Conservation (phyloP, 1,140 invertebrate genomes). For the Drosophila nikananu region DNA sequence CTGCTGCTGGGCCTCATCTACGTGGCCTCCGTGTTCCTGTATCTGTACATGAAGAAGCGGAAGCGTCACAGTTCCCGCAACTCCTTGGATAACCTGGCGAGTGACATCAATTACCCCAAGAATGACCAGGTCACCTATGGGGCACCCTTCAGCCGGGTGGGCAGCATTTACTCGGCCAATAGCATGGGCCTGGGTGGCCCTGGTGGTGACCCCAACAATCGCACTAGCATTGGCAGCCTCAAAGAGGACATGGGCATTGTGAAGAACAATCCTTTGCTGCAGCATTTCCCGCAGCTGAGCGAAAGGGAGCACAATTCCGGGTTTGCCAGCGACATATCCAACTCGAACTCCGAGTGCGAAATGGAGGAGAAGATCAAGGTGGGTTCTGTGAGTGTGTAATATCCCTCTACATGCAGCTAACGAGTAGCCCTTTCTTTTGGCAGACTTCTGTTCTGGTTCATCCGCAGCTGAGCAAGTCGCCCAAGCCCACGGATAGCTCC, state of each 20-base stretch:
- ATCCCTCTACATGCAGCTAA: rapidly evolving
- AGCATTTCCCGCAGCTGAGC: conserved; percentile 87
- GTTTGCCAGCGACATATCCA: conserved; percentile 84
- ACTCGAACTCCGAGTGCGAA: conserved; percentile 84
- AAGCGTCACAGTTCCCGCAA: conserved; percentile 77
- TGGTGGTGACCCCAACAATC: conserved; percentile 59
- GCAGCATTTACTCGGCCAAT: conserved; percentile 75
- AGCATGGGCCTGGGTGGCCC: conserved; percentile 65
- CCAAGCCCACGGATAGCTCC: conserved; percentile 44
- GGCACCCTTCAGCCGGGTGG: conserved; percentile 70
- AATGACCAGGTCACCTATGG: conserved; percentile 84
- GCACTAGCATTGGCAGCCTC: conserved; percentile 65
- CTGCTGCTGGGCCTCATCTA: conserved; percentile 93
- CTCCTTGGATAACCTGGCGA: conserved; percentile 67
- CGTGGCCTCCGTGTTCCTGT: conserved; percentile 92
- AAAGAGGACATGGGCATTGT: conserved; percentile 87
- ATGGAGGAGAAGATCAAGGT: conserved; percentile 82
- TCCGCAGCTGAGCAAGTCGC: conserved; percentile 83
- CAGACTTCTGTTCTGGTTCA: conserved; percentile 91
- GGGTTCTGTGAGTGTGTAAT: not conserved
- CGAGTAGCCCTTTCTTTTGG: conserved; percentile 14
- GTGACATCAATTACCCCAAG: conserved; percentile 81
- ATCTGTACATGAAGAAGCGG: conserved; percentile 89
- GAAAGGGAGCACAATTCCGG: conserved; percentile 86
- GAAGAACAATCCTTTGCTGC: conserved; percentile 91